Evolutionary conservation across 2,888 invertebrate genomes (phyloP), one percentile per base, ranked within the genome.

Genomic region (Eupsilia transversa): DNA sequence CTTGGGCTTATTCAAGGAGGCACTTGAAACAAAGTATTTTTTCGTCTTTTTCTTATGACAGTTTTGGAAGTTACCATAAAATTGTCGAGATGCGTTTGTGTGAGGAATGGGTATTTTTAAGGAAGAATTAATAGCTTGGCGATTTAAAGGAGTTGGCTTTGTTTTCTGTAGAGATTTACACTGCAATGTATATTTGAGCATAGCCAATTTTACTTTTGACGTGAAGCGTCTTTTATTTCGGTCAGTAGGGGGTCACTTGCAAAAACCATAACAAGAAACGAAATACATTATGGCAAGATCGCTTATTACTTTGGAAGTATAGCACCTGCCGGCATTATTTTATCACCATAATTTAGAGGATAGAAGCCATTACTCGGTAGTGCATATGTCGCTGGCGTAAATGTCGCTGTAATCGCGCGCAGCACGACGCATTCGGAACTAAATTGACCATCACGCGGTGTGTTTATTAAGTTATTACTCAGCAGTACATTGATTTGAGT

Each of bases 61-160:
- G 61, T 85, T 82, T 71, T 69, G 66, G 63, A 76, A 77, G 72
- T 56, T 38, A 56, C 82, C 63, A 82, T 85, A 82, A 77, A 41
- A 82, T 56, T 69, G 54, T 35, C 38, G n/a, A 41, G 46, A 82
- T 77, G 72, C 56, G 20, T 68, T 85, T 85, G 56, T 64, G 14
- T 82, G 61, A 84, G 38, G 30, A 69, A 84, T 76, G 63, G 57
- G 27, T 72, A 68, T 66, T 69, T 72, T 67, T 56, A 72, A 60
- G n/a, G 38, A 64, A 54, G 30, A 56, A 64, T 56, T 83, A 65
- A 67, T 70, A 63, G 72, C 56, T 70, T 56, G 35, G 49, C 67
- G 43, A 57, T 59, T 63, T 66, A 66, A 27, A 54, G 4, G 35
- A 57, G 27, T 57, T 69, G 64, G 69, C 64, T 65, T 65, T 60